These are phyloP conservation scores for Tachypleus tridentatus DNA, from an alignment of 1,140 invertebrate genomes.

Conservation along the genomic window DNA sequence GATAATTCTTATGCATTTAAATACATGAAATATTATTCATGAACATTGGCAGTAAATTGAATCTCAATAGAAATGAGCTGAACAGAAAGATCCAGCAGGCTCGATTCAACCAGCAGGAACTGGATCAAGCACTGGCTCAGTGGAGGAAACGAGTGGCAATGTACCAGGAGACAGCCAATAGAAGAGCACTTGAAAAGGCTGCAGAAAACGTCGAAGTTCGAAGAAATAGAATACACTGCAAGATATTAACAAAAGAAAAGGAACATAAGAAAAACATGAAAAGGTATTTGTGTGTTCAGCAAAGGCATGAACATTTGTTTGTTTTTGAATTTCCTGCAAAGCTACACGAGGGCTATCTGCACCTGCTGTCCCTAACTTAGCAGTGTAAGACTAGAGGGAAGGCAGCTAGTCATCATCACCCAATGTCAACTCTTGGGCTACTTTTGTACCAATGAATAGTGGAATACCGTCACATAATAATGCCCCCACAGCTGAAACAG, in stretches of 20 bases:
- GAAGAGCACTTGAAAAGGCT: conserved; percentile 14
- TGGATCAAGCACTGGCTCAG: conserved; percentile 16
- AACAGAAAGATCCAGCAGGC: conserved; percentile 14
- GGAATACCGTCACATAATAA: background rate
- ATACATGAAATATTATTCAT: no score
- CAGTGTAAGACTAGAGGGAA: background rate
- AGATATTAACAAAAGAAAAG: conserved; percentile 13
- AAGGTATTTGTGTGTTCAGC: conserved; percentile 7
- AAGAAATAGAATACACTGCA: conserved; percentile 10
- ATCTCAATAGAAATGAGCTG: conserved; percentile 11
- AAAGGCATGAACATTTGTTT: background rate
- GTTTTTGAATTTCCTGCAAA: background rate
- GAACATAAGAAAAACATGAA: conserved; percentile 19
- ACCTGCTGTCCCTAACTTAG: background rate
- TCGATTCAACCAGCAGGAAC: conserved; percentile 15
- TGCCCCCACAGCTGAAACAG: no score
- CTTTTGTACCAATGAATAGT: background rate
- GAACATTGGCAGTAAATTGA: no score
- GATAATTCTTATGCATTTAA: no score
- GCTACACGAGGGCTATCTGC: background rate
- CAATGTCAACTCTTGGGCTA: background rate
- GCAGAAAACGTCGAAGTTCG: conserved; percentile 12
- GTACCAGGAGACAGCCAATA: conserved; percentile 16
- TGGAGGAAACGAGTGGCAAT: conserved; percentile 14
- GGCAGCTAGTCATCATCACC: background rate